phyloP scores from a whole-genome alignment of 2,888 invertebrate species.

The Chaitophorus viminalis region DNA sequence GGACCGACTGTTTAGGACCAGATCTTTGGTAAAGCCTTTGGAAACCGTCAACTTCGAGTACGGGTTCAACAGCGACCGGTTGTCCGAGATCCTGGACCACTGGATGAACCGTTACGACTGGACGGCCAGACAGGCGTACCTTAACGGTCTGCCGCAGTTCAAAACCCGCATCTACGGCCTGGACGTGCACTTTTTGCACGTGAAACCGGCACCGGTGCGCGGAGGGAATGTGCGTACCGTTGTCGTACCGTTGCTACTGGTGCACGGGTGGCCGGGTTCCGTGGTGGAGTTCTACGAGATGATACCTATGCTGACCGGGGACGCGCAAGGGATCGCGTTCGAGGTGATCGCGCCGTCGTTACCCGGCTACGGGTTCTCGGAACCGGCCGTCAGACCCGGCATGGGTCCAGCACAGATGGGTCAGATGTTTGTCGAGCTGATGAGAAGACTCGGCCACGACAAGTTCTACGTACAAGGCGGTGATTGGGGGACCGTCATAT shows the following conservation, averaged over 20 bases:
- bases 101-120: slow-evolving; percentile 85
- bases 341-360: slow-evolving; percentile 76
- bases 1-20: slow-evolving; percentile 71
- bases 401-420: slow-evolving; percentile 72
- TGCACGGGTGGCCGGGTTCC: slow-evolving; percentile 90
- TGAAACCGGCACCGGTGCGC: slow-evolving; percentile 70
- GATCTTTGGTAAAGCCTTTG: slow-evolving; percentile 72
- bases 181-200: slow-evolving; percentile 80
- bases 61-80: slow-evolving; percentile 80
- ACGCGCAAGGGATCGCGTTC: slow-evolving; percentile 73
- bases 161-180: slow-evolving; percentile 77
- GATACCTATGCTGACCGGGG: slow-evolving; percentile 74
- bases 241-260: slow-evolving; percentile 76
- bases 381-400: slow-evolving; percentile 74
- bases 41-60: slow-evolving; percentile 67
- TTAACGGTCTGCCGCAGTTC: slow-evolving; percentile 82
- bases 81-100: slow-evolving; percentile 76
- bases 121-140: slow-evolving; percentile 74
- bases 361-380: slow-evolving; percentile 78
- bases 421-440: slow-evolving; percentile 74
- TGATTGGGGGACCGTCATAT: slow-evolving; percentile 82
- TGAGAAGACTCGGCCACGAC: slow-evolving; percentile 76
- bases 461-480: slow-evolving; percentile 81
- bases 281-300: slow-evolving; percentile 82
- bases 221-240: slow-evolving; percentile 68